Percentiles rank a stretch among this genome's conserved stretches.
Conservation (phyloP, 2,113 vertebrate species). For the Hippocampus barbouri region DNA sequence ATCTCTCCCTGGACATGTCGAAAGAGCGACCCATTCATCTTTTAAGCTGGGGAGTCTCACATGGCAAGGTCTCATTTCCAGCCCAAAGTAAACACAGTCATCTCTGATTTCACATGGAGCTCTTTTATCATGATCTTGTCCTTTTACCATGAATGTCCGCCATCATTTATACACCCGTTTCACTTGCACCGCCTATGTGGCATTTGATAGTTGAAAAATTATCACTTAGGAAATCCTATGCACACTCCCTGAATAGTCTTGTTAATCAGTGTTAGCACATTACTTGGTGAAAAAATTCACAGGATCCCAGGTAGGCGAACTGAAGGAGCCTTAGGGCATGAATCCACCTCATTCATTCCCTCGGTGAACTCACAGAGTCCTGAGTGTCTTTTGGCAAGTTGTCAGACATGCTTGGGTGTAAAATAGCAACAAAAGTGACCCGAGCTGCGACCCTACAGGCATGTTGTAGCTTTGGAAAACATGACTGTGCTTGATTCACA, state of each 20-base stretch:
- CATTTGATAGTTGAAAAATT: constrained; percentile 11
- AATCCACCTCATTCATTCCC: constrained; percentile 60
- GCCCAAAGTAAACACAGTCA: constrained; percentile 31
- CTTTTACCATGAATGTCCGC: constrained; percentile 14
- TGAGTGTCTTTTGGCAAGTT: constrained; percentile 41
- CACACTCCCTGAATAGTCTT: constrained; percentile 17
- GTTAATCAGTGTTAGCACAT: constrained; percentile 26
- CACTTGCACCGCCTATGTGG: constrained; percentile 17
- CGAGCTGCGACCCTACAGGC: constrained; percentile 23
- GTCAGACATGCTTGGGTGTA: constrained; percentile 38
- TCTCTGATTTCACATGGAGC: constrained; percentile 38
- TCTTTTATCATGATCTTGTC: constrained; percentile 32
- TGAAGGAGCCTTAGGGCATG: constrained; percentile 45
- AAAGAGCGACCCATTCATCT: constrained; percentile 53
- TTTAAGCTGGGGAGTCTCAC: constrained; percentile 25
- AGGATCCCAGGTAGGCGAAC: constrained; percentile 36
- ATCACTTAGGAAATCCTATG: constrained; percentile 20
- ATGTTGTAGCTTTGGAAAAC: constrained; percentile 38
- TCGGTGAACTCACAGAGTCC: constrained; percentile 42
- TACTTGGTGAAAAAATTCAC: constrained; percentile 38
- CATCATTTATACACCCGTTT: neutral
- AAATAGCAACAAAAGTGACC: constrained; percentile 30
- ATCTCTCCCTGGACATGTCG: constrained; percentile 40
- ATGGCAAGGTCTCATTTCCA: constrained; percentile 21
- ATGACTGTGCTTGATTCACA: constrained; percentile 37